A percentile compares a stretch with the other conserved stretches of the same genome.
These are phyloP conservation scores for Pelvicachromis taeniatus DNA, from an alignment of 2,113 vertebrate genomes.

Conservation along the genomic window DNA sequence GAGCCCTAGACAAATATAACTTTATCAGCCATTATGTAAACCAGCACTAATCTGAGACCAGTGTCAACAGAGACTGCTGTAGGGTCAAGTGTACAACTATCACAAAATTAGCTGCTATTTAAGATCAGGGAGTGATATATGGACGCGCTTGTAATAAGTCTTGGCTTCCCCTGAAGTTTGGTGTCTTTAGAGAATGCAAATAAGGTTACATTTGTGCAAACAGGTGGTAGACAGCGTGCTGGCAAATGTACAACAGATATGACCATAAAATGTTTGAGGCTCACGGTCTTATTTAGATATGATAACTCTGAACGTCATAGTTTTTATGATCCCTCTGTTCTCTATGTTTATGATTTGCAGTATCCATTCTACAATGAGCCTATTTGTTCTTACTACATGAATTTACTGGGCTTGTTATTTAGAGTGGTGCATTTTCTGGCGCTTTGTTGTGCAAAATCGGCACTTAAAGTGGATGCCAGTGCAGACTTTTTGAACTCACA, in stretches of 20 bases:
- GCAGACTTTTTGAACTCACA: not conserved
- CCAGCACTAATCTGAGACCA: constrained; percentile 49
- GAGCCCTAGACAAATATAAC: constrained; percentile 32
- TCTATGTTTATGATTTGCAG: not conserved
- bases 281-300: not conserved
- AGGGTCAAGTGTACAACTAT: constrained; percentile 21
- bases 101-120: constrained; percentile 3
- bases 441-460: not conserved
- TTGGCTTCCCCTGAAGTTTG: not conserved
- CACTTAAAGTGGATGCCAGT: not conserved
- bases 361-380: not conserved
- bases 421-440: not conserved
- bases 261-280: not conserved
- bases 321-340: not conserved
- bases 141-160: not conserved
- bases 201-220: not conserved
- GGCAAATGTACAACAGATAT: not conserved
- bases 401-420: not conserved
- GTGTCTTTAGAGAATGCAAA: not conserved
- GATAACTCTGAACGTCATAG: not conserved
- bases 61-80: constrained; percentile 46
- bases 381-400: not conserved
- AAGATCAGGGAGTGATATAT: not conserved
- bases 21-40: constrained; percentile 65
- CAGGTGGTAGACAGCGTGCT: not conserved